These are phyloP conservation scores for Paramormyrops hopkinsi DNA, from an alignment of 2,797 vertebrate species.

Conservation along the genomic window DNA sequence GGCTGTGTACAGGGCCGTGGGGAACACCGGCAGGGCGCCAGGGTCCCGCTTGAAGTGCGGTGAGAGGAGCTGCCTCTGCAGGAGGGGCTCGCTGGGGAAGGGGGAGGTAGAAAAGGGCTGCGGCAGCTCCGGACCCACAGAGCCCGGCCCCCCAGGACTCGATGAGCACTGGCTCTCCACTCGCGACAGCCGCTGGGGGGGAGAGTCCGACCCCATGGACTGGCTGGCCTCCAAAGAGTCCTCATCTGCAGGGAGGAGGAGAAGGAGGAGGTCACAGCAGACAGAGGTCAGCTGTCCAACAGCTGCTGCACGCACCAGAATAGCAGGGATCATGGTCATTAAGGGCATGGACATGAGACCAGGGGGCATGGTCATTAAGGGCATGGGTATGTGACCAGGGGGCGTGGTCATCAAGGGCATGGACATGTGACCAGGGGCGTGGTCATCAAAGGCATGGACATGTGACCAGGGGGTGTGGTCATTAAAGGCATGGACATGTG, in stretches of 20 bases:
- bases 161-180: slow-evolving; percentile 69
- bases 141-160: slow-evolving; percentile 59
- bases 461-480: background rate
- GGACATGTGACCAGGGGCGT: no score
- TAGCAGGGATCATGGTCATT: background rate
- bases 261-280: background rate
- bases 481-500: background rate
- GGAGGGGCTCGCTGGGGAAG: slow-evolving; percentile 65
- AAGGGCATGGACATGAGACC: background rate
- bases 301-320: background rate
- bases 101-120: slow-evolving; percentile 77
- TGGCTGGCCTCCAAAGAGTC: slow-evolving; percentile 69
- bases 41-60: slow-evolving; percentile 75
- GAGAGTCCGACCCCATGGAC: slow-evolving; percentile 67
- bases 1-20: slow-evolving; percentile 72
- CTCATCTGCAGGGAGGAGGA: slow-evolving; percentile 63
- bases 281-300: background rate
- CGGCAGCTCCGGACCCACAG: slow-evolving; percentile 55
- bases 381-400: background rate
- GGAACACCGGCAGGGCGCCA: slow-evolving; percentile 57
- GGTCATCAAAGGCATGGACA: background rate
- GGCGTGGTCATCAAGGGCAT: no score
- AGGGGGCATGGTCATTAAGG: background rate
- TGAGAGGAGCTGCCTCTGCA: slow-evolving; percentile 72
- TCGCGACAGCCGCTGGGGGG: slow-evolving; percentile 64